phyloP scores from a whole-genome alignment of 2,888 invertebrate species.

The Crossocerus cetratus region DNA sequence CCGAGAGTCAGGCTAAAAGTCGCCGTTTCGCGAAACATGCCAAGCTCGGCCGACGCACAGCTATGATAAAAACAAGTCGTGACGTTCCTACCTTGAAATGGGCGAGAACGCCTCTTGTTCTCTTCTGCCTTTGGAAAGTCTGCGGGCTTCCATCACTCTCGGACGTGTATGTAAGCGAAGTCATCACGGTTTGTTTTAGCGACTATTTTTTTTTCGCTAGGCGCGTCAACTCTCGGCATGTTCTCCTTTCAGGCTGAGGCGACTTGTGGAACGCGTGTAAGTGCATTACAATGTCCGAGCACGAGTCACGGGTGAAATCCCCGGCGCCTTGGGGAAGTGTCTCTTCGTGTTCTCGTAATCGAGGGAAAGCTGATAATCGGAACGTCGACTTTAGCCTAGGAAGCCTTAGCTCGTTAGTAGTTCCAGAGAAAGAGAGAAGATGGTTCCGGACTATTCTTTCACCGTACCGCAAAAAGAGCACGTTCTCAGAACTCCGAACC shows the following conservation, averaged over 20 bases:
- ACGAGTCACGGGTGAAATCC: slow-evolving; percentile 21
- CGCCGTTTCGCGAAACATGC: slow-evolving; percentile 17
- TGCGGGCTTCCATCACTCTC: not conserved
- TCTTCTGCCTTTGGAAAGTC: not conserved
- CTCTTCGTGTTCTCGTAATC: slow-evolving; percentile 7
- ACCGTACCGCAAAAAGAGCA: not conserved
- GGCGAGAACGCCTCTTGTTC: not conserved
- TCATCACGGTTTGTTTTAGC: not conserved
- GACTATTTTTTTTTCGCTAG: too few relatives aligned
- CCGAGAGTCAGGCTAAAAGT: slow-evolving; percentile 5
- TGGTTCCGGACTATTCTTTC: not conserved
- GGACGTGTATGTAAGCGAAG: not conserved
- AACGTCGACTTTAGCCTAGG: slow-evolving; percentile 7
- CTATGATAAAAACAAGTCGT: slow-evolving; percentile 21
- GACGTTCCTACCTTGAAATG: not conserved
- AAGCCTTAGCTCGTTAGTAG: slow-evolving; percentile 10
- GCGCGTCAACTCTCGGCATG: too few relatives aligned
- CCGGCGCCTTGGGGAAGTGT: not conserved
- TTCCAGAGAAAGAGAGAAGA: slow-evolving; percentile 3
- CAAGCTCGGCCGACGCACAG: not conserved
- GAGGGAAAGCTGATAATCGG: slow-evolving; percentile 32
- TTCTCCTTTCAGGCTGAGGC: too few relatives aligned
- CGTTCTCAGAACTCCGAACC: not conserved
- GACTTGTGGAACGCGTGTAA: slow-evolving; percentile 9
- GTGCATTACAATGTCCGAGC: slow-evolving; percentile 1